phyloP scores from a whole-genome alignment of 2,797 vertebrate genomes.

The Momotus momota region DNA sequence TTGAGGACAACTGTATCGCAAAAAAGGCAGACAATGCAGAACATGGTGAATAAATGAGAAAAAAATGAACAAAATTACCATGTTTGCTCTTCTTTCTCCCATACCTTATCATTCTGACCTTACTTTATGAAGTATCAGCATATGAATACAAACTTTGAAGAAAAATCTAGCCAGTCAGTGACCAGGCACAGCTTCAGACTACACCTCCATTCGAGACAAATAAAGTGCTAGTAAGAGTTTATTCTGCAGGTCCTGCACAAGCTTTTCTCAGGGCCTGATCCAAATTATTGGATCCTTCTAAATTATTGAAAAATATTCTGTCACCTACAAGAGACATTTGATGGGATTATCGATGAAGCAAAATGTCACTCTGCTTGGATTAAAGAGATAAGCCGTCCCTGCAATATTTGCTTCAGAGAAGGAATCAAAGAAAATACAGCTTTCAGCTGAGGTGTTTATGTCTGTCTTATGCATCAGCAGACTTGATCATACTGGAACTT shows the following conservation, averaged over 20 bases:
- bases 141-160: neutral
- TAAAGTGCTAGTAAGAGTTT: neutral
- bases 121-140: neutral
- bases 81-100: neutral
- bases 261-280: neutral
- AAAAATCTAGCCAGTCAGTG: neutral
- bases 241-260: neutral
- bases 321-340: neutral
- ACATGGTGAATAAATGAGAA: neutral
- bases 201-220: neutral
- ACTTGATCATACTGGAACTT: constrained; percentile 19
- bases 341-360: neutral
- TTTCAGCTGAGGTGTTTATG: constrained; percentile 15
- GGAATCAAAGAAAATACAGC: neutral
- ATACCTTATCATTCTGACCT: neutral
- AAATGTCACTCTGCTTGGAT: neutral
- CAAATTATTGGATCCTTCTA: neutral
- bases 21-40: neutral
- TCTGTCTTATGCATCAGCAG: constrained; percentile 34
- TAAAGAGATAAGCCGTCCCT: neutral
- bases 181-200: neutral
- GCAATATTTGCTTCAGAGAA: neutral
- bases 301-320: neutral
- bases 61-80: neutral
- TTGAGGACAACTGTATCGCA: neutral